Conservation (phyloP, 2,888 invertebrate species). For the Desoria tigrina region DNA sequence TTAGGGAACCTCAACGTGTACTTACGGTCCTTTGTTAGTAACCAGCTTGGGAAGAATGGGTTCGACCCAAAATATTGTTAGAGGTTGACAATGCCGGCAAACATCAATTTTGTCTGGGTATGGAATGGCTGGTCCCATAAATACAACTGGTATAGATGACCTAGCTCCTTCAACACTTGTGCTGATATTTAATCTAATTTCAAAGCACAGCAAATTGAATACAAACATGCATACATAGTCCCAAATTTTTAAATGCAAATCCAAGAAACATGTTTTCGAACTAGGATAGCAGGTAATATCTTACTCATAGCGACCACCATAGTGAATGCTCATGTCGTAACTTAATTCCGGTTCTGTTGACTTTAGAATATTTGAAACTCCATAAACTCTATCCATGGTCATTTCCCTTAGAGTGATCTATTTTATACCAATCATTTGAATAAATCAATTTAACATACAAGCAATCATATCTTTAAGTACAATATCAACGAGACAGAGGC, state of each 20-base stretch:
- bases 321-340: neutral
- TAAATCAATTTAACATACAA: neutral
- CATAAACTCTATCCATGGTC: neutral
- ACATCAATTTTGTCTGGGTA: constrained; percentile 66
- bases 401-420: neutral
- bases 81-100: constrained; percentile 33
- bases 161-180: constrained; percentile 60
- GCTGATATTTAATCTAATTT: constrained; percentile 58
- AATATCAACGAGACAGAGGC: neutral
- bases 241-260: too few species aligned
- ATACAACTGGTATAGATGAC: constrained; percentile 60
- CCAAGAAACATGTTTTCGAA: too few species aligned
- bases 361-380: neutral
- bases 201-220: constrained; percentile 50
- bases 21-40: constrained; percentile 32
- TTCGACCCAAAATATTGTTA: constrained; percentile 40
- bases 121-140: constrained; percentile 63
- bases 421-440: neutral
- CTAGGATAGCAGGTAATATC: constrained; percentile 20
- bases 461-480: neutral
- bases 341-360: neutral
- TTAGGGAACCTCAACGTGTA: neutral
- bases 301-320: constrained; percentile 38
- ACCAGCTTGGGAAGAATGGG: constrained; percentile 30
- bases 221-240: neutral